Evolutionary conservation across 2,797 vertebrate genomes (phyloP), one percentile per base, ranked within the genome.

Genomic region (Sebastes elongatus): DNA sequence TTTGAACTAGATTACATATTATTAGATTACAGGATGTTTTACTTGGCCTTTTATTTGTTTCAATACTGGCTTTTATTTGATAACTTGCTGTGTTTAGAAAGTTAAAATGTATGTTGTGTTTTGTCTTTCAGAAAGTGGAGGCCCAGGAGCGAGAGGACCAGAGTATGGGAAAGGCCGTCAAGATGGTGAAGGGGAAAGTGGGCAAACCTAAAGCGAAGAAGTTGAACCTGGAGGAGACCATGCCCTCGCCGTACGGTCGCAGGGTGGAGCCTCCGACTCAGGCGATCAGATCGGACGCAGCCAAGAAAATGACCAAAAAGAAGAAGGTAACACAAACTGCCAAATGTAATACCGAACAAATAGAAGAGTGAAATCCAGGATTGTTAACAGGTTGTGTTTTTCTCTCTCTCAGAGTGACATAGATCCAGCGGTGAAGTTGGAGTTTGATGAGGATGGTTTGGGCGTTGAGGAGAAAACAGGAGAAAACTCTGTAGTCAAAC

Each of bases 121-220:
- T 91, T 81, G 75, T 57, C 67, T 80, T 6, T 86, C 93, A 99
- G 98, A 97, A 96, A 91, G 88, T 99, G 76, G 98, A 99, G 94
- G 93, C 96, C 1, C 95, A 96, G 85, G 98, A 99, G 93, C 96
- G 94, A 78, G 98, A 99, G 78, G 98, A 99, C 74, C 76, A 95
- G 90, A 93, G 87, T 49, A 84, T 92, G 33, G 97, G 98, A 10
- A 96, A 95, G 88, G 89, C 92, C 78, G 92, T 97, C 78, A 99
- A 98, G 89, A 93, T 98, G 88, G 95, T 99, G 82, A 99, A 99
- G 94, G 98, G 98, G 30, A 99, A 99, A 95, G 96, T 99, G 78
- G 98, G 98, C 57, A 99, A 99, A 91, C 97, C 98, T 68, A 99
- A 99, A 91, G 95, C 94, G 56, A 99, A 98, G 95, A 99, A 97